Evolutionary conservation across 2,113 vertebrate genomes (phyloP), one percentile per base, ranked within the genome.

Genomic region (Amblyopsis rosae): DNA sequence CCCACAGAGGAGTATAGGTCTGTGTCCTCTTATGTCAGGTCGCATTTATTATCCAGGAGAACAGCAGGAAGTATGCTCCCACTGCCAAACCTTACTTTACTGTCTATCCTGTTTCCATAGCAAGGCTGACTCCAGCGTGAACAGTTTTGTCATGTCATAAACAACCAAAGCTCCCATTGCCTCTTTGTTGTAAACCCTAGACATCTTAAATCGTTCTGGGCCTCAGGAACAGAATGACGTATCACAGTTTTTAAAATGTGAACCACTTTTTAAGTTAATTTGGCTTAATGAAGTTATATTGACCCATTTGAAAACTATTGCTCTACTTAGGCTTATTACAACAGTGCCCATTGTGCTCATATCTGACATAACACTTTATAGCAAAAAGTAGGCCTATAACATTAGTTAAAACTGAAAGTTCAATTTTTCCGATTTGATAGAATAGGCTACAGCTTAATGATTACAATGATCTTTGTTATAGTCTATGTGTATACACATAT

Each of bases 81-180:
- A 51, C 88, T 88, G 50, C 93, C 90, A 72, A 94, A 92, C 53
- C 90, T 66, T 13, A 95, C 91, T 88, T 95, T 95, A 80, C 86
- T 90, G 78, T 96, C 95, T 75, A 97, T 96, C 96, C 70, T 74
- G 88, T 70, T 95, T 96, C 95, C 94, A 96, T 69, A 94, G 93
- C 17, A 89, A 76, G 66, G 94, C 93, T 3, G 93, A 93, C 59
- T 95, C 91, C 26, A 96, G 93, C 0, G 93, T 95, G 13, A 90
- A 93, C 1, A 87, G 86, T 82, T 93, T 92, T 3, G 95, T 93
- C 35, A 95, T 73, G 79, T 96, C 94, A 13, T 94, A 95, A 59
- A 96, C 94, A n/a, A 97, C 79, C 57, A 97, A 85, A 32, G 94
- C 95, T 69, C 93, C 95, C 68, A 92, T 92, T 41, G 94, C 93